These are phyloP conservation scores for Otus scops DNA, from an alignment of 2,797 vertebrate genomes.

Conservation along the genomic window DNA sequence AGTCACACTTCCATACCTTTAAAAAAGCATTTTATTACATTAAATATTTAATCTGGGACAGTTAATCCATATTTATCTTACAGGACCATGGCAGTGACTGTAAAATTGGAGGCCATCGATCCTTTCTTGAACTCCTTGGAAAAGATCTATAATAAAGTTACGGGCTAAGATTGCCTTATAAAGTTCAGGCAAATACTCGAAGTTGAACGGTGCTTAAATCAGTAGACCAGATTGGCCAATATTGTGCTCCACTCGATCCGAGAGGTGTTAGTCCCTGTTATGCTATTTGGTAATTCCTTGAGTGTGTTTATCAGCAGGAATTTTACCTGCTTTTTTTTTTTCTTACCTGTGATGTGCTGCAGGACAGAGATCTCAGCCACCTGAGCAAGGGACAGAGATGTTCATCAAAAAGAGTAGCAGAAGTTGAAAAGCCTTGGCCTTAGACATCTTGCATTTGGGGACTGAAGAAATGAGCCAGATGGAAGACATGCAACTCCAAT, in stretches of 20 bases:
- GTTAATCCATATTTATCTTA: slow-evolving; percentile 21
- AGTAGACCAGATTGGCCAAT: neutral
- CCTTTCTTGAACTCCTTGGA: neutral
- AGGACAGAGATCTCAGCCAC: neutral
- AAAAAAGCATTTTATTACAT: slow-evolving; percentile 1
- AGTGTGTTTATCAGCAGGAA: neutral
- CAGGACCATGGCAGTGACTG: neutral
- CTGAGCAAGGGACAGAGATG: neutral
- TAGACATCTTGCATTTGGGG: neutral
- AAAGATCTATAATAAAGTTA: neutral
- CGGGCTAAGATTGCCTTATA: neutral
- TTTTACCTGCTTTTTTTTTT: neutral
- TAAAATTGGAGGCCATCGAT: neutral
- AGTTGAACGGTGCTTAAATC: neutral
- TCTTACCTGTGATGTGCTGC: neutral
- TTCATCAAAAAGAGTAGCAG: neutral
- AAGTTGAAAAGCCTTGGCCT: neutral
- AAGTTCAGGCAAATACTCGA: neutral
- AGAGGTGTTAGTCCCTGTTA: neutral
- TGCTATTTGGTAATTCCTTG: rapidly evolving
- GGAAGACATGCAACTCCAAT: neutral
- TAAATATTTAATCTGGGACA: slow-evolving; percentile 12
- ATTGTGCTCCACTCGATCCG: neutral
- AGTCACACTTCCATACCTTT: neutral
- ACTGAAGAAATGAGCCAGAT: neutral